These are phyloP conservation scores for Venustaconcha ellipsiformis DNA, from an alignment of 1,140 invertebrate genomes.

Conservation along the genomic window DNA sequence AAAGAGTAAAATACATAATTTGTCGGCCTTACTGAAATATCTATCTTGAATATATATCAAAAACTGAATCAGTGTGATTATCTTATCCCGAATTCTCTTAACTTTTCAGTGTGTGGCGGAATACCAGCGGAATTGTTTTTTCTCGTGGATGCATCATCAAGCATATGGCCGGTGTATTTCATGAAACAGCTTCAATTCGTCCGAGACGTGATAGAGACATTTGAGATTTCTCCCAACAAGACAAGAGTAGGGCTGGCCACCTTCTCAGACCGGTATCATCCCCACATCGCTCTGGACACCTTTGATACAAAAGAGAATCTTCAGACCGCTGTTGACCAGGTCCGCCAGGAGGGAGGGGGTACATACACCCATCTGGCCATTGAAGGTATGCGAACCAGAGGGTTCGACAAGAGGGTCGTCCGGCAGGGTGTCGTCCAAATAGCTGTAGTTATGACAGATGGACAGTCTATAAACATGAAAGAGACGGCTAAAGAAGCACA, in stretches of 20 bases:
- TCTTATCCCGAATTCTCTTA: too few relatives aligned
- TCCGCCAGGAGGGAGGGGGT: slow-evolving; percentile 29
- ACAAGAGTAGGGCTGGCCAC: slow-evolving; percentile 34
- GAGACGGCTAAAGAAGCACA: slow-evolving; percentile 25
- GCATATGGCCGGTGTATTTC: slow-evolving; percentile 45
- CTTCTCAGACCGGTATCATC: slow-evolving; percentile 16
- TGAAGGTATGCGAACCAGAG: slow-evolving; percentile 19
- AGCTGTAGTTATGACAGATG: slow-evolving; percentile 33
- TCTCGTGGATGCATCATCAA: slow-evolving; percentile 47
- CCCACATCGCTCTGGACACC: slow-evolving; percentile 8
- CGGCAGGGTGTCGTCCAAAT: slow-evolving; percentile 24
- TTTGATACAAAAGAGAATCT: slow-evolving; percentile 5
- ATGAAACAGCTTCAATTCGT: slow-evolving; percentile 39
- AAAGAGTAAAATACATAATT: too few relatives aligned
- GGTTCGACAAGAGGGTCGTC: slow-evolving; percentile 9
- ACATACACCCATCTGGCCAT: slow-evolving; percentile 32
- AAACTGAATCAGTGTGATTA: too few relatives aligned
- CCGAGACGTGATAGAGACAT: slow-evolving; percentile 29
- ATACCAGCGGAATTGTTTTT: slow-evolving; percentile 47
- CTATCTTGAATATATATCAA: too few relatives aligned
- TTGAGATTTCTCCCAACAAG: slow-evolving; percentile 34
- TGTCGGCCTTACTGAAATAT: too few relatives aligned
- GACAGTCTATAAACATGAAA: slow-evolving; percentile 15
- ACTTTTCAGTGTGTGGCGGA: slow-evolving; percentile 19
- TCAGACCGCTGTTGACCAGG: slow-evolving; percentile 5